A percentile compares a stretch with the other conserved stretches of the same genome.
Evolutionary conservation across 2,797 vertebrate genomes (phyloP).

Genomic region (Schizopygopsis malacanthus): DNA sequence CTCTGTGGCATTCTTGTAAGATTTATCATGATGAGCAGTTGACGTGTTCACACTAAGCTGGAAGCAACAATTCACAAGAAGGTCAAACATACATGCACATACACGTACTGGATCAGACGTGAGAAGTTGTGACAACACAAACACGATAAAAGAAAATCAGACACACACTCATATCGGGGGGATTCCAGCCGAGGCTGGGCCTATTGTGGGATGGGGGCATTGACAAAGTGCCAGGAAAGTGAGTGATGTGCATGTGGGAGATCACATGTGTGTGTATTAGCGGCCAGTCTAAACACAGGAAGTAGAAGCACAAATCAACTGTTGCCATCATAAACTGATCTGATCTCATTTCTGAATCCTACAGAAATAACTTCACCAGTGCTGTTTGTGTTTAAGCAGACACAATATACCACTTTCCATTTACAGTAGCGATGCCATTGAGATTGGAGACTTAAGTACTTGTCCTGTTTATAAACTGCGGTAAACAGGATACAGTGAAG

Average conservation of each 20-base stretch:
- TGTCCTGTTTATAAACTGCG: conserved; percentile 26
- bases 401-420: conserved; percentile 28
- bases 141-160: conserved; percentile 17
- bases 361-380: conserved; percentile 17
- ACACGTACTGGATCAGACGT: conserved; percentile 5
- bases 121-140: conserved; percentile 17
- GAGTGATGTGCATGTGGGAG: conserved; percentile 46
- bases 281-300: conserved; percentile 60
- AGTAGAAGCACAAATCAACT: conserved; percentile 44
- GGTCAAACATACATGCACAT: conserved; percentile 39
- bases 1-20: conserved; percentile 50
- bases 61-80: conserved; percentile 32
- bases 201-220: conserved; percentile 44
- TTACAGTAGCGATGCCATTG: conserved; percentile 15
- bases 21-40: conserved; percentile 43
- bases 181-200: conserved; percentile 40
- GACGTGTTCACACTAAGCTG: conserved; percentile 25
- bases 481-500: conserved; percentile 8
- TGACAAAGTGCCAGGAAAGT: conserved; percentile 41
- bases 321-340: conserved; percentile 32
- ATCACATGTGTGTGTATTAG: background rate
- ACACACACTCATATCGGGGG: conserved; percentile 3
- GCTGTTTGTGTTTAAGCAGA: conserved; percentile 42
- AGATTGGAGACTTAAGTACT: conserved; percentile 8
- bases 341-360: conserved; percentile 18